Percentiles rank a stretch among this genome's conserved stretches.
Evolutionary conservation across 2,113 vertebrate species (phyloP).

Genomic region (Chrysochloris asiatica): DNA sequence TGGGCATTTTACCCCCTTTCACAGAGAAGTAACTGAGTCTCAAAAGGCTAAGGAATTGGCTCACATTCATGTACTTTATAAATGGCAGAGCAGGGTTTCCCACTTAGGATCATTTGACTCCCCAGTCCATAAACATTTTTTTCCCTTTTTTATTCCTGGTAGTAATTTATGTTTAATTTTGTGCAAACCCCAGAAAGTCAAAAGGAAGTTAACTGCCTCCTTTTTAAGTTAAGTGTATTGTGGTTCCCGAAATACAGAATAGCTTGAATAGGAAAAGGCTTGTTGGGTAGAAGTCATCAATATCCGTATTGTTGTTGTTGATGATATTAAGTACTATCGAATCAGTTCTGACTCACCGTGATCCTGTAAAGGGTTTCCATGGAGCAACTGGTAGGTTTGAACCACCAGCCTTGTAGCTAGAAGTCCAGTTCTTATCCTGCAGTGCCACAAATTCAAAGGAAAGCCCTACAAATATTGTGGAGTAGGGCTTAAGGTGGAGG

Average conservation of each 20-base stretch:
- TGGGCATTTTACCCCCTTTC: not conserved
- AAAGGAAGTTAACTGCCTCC: not conserved
- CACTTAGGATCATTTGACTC: no score
- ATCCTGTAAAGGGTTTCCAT: no score
- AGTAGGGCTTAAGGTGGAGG: no score
- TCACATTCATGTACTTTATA: not conserved
- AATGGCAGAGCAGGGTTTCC: not conserved
- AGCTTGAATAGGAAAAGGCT: not conserved
- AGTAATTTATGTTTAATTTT: slow-evolving; percentile 30
- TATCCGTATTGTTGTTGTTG: no score
- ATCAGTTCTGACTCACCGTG: no score
- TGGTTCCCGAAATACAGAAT: not conserved
- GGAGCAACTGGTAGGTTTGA: no score
- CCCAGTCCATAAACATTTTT: not conserved
- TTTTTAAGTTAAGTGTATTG: no score
- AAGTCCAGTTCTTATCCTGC: no score
- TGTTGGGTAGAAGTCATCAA: not conserved
- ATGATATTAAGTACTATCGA: no score
- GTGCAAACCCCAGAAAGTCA: not conserved
- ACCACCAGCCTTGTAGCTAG: no score
- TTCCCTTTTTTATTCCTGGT: not conserved
- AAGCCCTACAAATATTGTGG: no score
- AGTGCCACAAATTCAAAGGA: no score
- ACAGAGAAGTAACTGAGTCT: not conserved
- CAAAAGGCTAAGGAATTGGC: not conserved